phyloP scores from a whole-genome alignment of 2,888 invertebrate genomes.

The Poecilobothrus nobilitatus region DNA sequence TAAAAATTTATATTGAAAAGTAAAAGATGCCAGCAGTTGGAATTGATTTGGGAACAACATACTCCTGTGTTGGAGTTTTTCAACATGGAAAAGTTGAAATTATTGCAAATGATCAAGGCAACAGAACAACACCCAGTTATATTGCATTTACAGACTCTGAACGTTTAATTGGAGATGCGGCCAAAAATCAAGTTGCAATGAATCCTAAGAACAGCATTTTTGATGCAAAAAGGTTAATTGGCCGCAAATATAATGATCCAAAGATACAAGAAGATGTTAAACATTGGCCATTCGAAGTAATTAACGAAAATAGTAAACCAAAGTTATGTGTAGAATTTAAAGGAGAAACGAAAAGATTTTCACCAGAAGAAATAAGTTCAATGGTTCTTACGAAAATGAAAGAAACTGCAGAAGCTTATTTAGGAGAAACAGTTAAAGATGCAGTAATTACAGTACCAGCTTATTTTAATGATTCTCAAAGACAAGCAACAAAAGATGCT shows the following conservation, averaged over 20 bases:
- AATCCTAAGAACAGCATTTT: slow-evolving; percentile 79
- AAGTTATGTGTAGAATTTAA: slow-evolving; percentile 79
- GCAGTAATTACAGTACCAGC: slow-evolving; percentile 87
- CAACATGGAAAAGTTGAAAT: slow-evolving; percentile 77
- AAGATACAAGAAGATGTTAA: slow-evolving; percentile 89
- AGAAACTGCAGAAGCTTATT: slow-evolving; percentile 80
- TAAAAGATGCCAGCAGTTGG: slow-evolving; percentile 58
- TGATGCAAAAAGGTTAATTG: slow-evolving; percentile 87
- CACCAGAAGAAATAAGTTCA: slow-evolving; percentile 81
- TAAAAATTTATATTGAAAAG: slow-evolving; percentile 21
- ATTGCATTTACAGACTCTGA: slow-evolving; percentile 79
- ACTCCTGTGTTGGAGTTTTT: slow-evolving; percentile 76
- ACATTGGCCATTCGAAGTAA: slow-evolving; percentile 87
- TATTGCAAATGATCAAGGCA: slow-evolving; percentile 74
- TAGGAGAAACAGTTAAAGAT: slow-evolving; percentile 72
- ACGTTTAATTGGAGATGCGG: slow-evolving; percentile 65
- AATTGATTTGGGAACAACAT: slow-evolving; percentile 81
- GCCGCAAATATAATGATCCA: slow-evolving; percentile 76
- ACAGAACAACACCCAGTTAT: slow-evolving; percentile 65
- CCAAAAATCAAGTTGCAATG: slow-evolving; percentile 73
- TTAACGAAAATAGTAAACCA: slow-evolving; percentile 70
- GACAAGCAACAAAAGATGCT: slow-evolving; percentile 89
- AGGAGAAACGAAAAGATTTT: slow-evolving; percentile 80
- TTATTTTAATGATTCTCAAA: slow-evolving; percentile 81
- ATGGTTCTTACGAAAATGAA: slow-evolving; percentile 92